phyloP scores from a whole-genome alignment of 53 echinoderm and acorn worm species.

The Temnopleurus reevesii region DNA sequence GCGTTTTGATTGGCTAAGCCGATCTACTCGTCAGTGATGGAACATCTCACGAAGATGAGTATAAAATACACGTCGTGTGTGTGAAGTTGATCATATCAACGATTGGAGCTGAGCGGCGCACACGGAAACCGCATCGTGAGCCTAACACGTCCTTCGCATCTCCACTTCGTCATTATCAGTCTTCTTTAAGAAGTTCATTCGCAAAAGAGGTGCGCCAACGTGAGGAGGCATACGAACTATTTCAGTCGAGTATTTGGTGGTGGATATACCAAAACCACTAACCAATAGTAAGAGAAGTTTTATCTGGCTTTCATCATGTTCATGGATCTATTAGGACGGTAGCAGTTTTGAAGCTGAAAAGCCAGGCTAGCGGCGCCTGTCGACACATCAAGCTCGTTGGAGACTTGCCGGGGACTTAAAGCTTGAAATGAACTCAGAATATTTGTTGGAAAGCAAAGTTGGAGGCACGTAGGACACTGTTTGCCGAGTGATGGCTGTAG shows the following conservation, averaged over 20 bases:
- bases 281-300: background rate
- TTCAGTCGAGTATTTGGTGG: background rate
- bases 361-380: background rate
- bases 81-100: background rate
- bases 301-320: too few species aligned
- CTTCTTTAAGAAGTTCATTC: background rate
- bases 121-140: background rate
- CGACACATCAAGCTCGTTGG: too few species aligned
- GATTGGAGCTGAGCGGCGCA: background rate
- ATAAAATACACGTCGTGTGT: background rate
- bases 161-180: too few species aligned
- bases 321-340: background rate
- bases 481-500: background rate
- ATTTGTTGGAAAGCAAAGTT: background rate
- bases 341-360: background rate
- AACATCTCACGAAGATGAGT: background rate
- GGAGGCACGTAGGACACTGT: background rate
- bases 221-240: background rate
- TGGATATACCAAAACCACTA: background rate
- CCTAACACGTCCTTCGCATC: background rate
- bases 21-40: constrained; percentile 7
- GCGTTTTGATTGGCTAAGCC: constrained; percentile 10
- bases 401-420: background rate
- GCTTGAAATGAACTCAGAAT: background rate
- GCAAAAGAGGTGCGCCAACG: background rate